Conservation (phyloP, 2,888 invertebrate genomes). For the Nemapogon koenigi region DNA sequence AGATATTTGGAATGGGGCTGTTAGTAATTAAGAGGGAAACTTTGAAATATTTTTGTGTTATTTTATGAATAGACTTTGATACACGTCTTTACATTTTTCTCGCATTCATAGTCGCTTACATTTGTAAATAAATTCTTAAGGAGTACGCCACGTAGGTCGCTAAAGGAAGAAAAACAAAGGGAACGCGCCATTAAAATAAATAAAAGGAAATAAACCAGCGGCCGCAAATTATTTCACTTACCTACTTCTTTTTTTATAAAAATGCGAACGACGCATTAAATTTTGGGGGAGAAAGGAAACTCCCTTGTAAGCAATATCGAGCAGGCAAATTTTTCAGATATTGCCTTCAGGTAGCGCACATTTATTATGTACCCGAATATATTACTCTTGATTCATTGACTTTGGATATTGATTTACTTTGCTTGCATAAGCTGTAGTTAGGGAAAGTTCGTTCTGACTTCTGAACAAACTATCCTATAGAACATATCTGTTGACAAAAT, state of each 20-base stretch:
- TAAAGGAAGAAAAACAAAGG: conserved; percentile 49
- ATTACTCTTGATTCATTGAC: conserved; percentile 66
- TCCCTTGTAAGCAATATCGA: conserved; percentile 66
- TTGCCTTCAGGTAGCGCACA: conserved; percentile 66
- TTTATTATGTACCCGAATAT: conserved; percentile 67
- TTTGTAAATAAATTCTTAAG: conserved; percentile 16
- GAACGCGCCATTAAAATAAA: conserved; percentile 61
- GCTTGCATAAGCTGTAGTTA: conserved; percentile 58
- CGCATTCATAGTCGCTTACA: not conserved
- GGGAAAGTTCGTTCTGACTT: conserved; percentile 34
- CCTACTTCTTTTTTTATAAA: conserved; percentile 65
- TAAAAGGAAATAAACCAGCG: conserved; percentile 61
- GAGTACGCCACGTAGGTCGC: conserved; percentile 36
- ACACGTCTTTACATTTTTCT: conserved; percentile 23
- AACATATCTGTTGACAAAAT: too few relatives aligned
- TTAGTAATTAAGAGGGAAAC: conserved; percentile 8
- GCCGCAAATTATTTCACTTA: conserved; percentile 64
- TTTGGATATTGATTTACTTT: conserved; percentile 65
- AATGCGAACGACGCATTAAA: conserved; percentile 66
- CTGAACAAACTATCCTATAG: too few relatives aligned
- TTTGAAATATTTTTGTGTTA: conserved; percentile 2
- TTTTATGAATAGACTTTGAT: not conserved
- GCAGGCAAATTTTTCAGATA: conserved; percentile 66
- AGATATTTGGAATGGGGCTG: conserved; percentile 7
- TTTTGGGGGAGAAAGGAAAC: conserved; percentile 64